Evolutionary conservation across 2,888 invertebrate genomes (phyloP), one percentile per base, ranked within the genome.

Genomic region (Cyclophora punctaria): DNA sequence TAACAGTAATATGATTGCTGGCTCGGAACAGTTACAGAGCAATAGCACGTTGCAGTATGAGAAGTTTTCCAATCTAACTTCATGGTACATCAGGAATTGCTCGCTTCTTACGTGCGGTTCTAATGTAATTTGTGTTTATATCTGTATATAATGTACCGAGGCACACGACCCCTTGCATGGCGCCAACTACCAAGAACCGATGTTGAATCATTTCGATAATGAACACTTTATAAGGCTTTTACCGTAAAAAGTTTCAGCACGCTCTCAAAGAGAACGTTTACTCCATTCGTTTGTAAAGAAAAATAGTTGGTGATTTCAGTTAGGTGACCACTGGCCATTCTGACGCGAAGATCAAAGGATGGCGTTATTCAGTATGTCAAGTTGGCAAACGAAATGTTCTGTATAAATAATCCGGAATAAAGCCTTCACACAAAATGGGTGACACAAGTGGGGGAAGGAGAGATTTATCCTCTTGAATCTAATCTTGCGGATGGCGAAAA

Each of bases 381-480:
- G 71, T 64, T 62, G 65, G 68, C 67, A 63, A 74, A 66, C 71
- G 71, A 77, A 78, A 82, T 80, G 80, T 77, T 80, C 76, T 71
- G 73, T 79, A 81, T 82, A 83, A 83, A 83, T 83, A 83, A 83
- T 81, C 78, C 73, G 57, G 77, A 76, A 81, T 82, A 82, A 81
- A 83, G 82, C 77, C 79, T 77, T 79, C 77, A 78, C 75, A 80
- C 78, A 82, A 79, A 80, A 78, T 71, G 78, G 74, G 75, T 66
- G 74, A 79, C 77, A 74, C 76, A 69, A 79, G 77, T 69, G 75
- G 74, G 75, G 78, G 75, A 72, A 73, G 69, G 72, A 75, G 71
- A 82, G 83, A 87, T 86, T 84, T 87, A 87, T 86, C 78, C 80
- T 70, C 79, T 78, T 74, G 83, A 83, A 84, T 86, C 80, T 85